Percentiles rank a stretch among this genome's conserved stretches.
These are phyloP conservation scores for Lucilia sericata DNA, from an alignment of 1,140 invertebrate genomes.

Conservation along the genomic window DNA sequence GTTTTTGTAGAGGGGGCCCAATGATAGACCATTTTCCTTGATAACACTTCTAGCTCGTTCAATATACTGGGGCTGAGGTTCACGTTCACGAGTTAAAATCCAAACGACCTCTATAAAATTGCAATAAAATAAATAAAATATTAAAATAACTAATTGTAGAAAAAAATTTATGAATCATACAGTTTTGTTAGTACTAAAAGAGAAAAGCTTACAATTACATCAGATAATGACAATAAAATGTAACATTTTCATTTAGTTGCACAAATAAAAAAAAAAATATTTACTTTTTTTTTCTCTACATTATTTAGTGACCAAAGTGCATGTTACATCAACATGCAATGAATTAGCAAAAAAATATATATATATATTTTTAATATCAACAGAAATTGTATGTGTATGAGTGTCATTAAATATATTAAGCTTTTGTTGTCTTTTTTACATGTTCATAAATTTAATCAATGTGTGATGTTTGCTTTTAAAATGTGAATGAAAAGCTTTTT, in stretches of 20 bases:
- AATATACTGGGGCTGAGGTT: conserved; percentile 49
- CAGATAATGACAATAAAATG: too few relatives aligned
- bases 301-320: neutral
- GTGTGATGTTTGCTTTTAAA: neutral
- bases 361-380: neutral
- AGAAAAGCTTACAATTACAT: too few relatives aligned
- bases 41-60: conserved; percentile 53
- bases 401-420: too few relatives aligned
- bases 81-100: conserved; percentile 60
- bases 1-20: conserved; percentile 53
- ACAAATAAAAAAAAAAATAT: neutral
- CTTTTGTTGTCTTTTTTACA: too few relatives aligned
- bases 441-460: neutral
- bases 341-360: neutral
- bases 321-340: neutral
- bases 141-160: too few relatives aligned
- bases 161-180: too few relatives aligned
- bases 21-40: conserved; percentile 50
- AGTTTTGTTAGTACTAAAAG: too few relatives aligned
- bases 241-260: too few relatives aligned
- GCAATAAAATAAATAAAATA: neutral
- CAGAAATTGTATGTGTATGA: neutral
- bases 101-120: conserved; percentile 56
- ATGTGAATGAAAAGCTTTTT: conserved; percentile 13
- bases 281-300: neutral